Percentiles rank a stretch among this genome's conserved stretches.
Evolutionary conservation across 1,140 invertebrate species (phyloP).

Genomic region (Hermetia illucens): DNA sequence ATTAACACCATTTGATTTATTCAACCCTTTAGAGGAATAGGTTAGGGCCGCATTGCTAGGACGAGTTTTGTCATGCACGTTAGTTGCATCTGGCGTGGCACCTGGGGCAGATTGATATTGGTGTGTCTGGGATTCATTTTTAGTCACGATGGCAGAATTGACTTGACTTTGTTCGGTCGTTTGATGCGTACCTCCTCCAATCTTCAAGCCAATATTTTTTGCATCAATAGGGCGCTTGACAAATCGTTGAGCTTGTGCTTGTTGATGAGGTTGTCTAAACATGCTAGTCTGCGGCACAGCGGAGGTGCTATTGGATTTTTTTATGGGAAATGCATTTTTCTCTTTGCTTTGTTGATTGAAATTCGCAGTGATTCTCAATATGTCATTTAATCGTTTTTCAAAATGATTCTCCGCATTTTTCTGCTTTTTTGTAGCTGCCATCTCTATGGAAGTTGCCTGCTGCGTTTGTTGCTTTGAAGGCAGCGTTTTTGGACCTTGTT

Average conservation of each 20-base stretch:
- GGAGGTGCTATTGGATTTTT: neutral
- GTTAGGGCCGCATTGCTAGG: too few relatives aligned
- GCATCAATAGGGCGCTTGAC: neutral
- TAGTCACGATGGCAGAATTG: too few relatives aligned
- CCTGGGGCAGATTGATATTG: too few relatives aligned
- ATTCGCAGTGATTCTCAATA: conserved; percentile 19
- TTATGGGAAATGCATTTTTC: neutral
- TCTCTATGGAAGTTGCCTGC: neutral
- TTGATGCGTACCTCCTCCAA: too few relatives aligned
- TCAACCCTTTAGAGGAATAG: too few relatives aligned
- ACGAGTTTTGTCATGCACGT: too few relatives aligned
- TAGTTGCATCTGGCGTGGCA: too few relatives aligned
- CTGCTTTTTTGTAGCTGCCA: conserved; percentile 10
- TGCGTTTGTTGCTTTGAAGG: too few relatives aligned
- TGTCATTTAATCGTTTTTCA: conserved; percentile 26
- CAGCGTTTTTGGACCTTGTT: neutral
- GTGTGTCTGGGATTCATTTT: too few relatives aligned
- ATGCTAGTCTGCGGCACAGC: neutral
- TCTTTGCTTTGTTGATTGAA: neutral
- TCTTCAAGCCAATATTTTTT: too few relatives aligned
- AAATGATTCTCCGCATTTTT: conserved; percentile 29
- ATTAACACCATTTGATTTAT: too few relatives aligned
- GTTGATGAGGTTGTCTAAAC: neutral
- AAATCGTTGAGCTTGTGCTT: neutral
- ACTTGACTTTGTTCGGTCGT: too few relatives aligned